These are phyloP conservation scores for Nymphalis io DNA, from an alignment of 1,140 invertebrate species.

Conservation along the genomic window DNA sequence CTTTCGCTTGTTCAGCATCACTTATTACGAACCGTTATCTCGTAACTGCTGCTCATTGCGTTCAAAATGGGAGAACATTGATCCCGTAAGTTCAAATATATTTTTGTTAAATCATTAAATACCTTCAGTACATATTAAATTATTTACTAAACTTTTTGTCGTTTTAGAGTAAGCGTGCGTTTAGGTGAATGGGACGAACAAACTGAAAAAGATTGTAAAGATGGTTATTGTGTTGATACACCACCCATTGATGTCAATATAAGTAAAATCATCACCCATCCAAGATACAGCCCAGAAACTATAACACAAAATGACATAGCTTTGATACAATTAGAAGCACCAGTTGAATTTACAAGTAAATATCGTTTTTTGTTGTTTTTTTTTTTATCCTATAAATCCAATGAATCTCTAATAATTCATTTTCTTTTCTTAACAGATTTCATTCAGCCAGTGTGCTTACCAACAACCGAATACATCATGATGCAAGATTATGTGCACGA, in stretches of 20 bases:
- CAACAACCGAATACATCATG: slow-evolving; percentile 57
- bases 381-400: too few relatives aligned
- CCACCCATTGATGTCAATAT: slow-evolving; percentile 46
- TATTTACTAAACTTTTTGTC: slow-evolving; percentile 11
- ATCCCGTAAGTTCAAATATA: background rate
- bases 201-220: slow-evolving; percentile 80
- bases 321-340: slow-evolving; percentile 80
- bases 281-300: slow-evolving; percentile 16
- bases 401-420: too few relatives aligned
- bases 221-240: slow-evolving; percentile 41
- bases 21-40: slow-evolving; percentile 82
- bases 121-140: background rate
- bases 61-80: slow-evolving; percentile 38
- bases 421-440: slow-evolving; percentile 45
- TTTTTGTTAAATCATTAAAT: background rate
- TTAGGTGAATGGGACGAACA: slow-evolving; percentile 83
- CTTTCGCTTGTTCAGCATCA: slow-evolving; percentile 81
- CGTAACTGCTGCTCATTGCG: slow-evolving; percentile 86
- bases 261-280: slow-evolving; percentile 34
- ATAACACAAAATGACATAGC: slow-evolving; percentile 82
- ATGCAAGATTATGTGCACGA: slow-evolving; percentile 47
- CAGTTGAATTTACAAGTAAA: slow-evolving; percentile 80
- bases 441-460: slow-evolving; percentile 86
- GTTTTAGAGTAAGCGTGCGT: slow-evolving; percentile 66
- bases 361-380: too few relatives aligned